Evolutionary conservation across 1,140 invertebrate species (phyloP).

Genomic region (Danaus plexippus): DNA sequence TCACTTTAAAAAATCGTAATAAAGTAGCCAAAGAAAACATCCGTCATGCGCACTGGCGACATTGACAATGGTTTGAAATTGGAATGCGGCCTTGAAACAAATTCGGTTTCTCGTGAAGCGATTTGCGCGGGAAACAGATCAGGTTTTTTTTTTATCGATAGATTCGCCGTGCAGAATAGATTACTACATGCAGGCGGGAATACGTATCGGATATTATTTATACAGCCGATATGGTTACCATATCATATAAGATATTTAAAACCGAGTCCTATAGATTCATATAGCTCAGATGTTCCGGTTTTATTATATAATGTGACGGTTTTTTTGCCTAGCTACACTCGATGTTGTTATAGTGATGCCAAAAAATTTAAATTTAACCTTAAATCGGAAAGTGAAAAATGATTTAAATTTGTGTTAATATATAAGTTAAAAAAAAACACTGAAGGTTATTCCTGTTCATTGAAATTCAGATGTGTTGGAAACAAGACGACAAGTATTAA

Average conservation of each 20-base stretch:
- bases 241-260: no score
- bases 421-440: conserved; percentile 11
- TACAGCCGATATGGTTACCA: not conserved
- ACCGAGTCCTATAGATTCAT: no score
- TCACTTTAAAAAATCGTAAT: conserved; percentile 20
- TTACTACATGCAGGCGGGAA: conserved; percentile 8
- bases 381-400: conserved; percentile 17
- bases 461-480: conserved; percentile 30
- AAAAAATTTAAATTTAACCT: conserved; percentile 24
- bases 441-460: conserved; percentile 26
- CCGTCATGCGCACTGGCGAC: conserved; percentile 45
- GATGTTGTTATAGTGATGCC: not conserved
- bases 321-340: no score
- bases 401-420: conserved; percentile 34
- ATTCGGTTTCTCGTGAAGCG: conserved; percentile 51
- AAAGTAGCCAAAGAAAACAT: conserved; percentile 46
- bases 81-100: conserved; percentile 63
- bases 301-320: no score
- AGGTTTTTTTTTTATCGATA: conserved; percentile 46
- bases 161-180: conserved; percentile 49
- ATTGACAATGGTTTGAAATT: conserved; percentile 65
- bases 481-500: conserved; percentile 17
- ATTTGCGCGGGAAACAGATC: conserved; percentile 59
- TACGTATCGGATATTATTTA: conserved; percentile 17
- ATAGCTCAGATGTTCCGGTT: no score